These are phyloP conservation scores for Hypomesus transpacificus DNA, from an alignment of 2,113 vertebrate species.

Conservation along the genomic window DNA sequence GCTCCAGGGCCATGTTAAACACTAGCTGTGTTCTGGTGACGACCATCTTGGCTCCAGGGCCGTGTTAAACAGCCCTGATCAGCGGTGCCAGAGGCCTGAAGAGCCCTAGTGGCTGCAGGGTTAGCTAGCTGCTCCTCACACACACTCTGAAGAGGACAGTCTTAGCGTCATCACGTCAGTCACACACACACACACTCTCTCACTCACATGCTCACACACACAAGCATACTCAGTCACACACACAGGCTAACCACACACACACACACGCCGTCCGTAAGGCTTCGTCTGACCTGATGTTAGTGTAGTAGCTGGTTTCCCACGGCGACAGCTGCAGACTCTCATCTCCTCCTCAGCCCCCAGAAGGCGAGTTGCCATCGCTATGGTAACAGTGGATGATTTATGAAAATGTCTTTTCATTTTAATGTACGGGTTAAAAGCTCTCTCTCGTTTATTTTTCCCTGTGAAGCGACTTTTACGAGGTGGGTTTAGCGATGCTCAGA, in stretches of 20 bases:
- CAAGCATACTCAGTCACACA: background rate
- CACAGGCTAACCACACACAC: background rate
- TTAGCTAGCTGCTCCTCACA: too few relatives aligned
- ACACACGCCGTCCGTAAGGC: background rate
- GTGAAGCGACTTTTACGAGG: background rate
- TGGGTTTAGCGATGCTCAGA: background rate
- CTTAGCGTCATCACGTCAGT: background rate
- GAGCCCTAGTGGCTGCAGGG: too few relatives aligned
- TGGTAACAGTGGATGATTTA: constrained; percentile 51
- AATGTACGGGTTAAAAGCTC: background rate
- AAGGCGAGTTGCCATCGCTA: constrained; percentile 44
- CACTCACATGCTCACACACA: background rate
- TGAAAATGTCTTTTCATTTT: constrained; percentile 35
- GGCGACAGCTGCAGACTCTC: constrained; percentile 28
- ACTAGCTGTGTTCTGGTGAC: too few relatives aligned
- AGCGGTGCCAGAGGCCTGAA: too few relatives aligned
- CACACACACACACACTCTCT: background rate
- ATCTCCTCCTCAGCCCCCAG: constrained; percentile 15
- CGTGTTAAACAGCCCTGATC: too few relatives aligned
- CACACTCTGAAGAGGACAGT: background rate
- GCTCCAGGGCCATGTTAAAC: too few relatives aligned
- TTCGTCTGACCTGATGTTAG: constrained; percentile 3
- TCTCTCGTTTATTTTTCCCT: constrained; percentile 19
- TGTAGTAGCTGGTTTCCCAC: constrained; percentile 14
- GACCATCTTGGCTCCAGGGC: too few relatives aligned